Conservation (phyloP, 1,140 invertebrate species). For the Pseudoatta argentina region DNA sequence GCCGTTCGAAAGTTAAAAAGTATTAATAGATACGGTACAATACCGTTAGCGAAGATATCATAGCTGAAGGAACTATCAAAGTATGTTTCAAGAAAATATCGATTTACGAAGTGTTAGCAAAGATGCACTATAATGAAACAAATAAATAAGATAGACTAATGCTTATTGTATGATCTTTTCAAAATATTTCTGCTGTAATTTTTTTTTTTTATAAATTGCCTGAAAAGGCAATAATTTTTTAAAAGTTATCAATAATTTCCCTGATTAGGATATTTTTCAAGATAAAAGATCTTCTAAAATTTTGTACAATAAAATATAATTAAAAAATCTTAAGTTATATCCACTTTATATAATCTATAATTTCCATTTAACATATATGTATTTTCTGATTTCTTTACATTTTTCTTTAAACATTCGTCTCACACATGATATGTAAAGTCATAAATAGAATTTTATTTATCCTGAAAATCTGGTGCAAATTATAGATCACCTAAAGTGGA, state of each 20-base stretch:
- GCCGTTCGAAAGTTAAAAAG: no score
- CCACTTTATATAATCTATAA: not conserved
- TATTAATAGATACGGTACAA: not conserved
- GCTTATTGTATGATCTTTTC: not conserved
- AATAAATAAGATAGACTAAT: not conserved
- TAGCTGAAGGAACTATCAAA: not conserved
- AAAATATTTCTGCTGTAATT: not conserved
- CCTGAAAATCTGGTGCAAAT: not conserved
- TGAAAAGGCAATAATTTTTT: not conserved
- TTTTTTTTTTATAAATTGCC: not conserved
- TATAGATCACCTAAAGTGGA: not conserved
- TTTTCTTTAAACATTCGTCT: no score
- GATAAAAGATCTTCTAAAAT: conserved; percentile 5
- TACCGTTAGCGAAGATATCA: not conserved
- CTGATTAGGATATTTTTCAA: conserved; percentile 6
- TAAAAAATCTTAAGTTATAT: not conserved
- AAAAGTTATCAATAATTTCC: conserved; percentile 12
- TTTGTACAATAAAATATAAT: not conserved
- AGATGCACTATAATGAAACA: not conserved
- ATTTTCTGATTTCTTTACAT: not conserved
- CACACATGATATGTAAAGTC: not conserved
- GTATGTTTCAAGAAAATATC: not conserved
- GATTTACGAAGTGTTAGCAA: not conserved
- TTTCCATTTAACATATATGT: not conserved
- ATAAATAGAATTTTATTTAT: not conserved